These are phyloP conservation scores for Mallotus villosus DNA, from an alignment of 2,797 vertebrate species.

Conservation along the genomic window DNA sequence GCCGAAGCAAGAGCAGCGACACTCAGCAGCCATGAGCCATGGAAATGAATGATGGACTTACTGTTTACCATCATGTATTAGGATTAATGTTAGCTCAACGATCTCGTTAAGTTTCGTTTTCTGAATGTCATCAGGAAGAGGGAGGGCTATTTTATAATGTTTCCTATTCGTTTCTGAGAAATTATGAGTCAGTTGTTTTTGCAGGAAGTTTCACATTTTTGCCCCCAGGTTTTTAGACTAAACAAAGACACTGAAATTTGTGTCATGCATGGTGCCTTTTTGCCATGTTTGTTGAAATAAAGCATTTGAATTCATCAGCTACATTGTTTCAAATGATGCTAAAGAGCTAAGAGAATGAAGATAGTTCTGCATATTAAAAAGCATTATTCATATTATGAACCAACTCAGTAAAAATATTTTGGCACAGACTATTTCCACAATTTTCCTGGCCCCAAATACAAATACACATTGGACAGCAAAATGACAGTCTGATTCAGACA, in stretches of 20 bases:
- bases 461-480: neutral
- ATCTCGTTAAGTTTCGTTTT: conserved; percentile 40
- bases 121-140: conserved; percentile 20
- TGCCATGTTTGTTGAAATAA: too few relatives aligned
- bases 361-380: neutral
- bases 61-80: conserved; percentile 3
- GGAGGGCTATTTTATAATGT: conserved; percentile 15
- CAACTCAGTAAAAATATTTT: too few relatives aligned
- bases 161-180: neutral
- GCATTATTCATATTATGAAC: neutral
- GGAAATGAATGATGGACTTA: neutral
- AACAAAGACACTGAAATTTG: too few relatives aligned
- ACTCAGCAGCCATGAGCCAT: neutral
- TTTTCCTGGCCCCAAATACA: neutral
- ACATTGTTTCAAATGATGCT: too few relatives aligned
- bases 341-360: neutral
- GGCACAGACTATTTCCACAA: neutral
- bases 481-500: neutral
- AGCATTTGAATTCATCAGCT: too few relatives aligned
- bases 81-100: neutral
- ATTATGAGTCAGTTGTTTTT: neutral
- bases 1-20: neutral
- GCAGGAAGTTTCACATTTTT: neutral
- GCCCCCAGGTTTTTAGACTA: neutral
- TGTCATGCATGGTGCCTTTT: too few relatives aligned